Percentiles rank a stretch among this genome's conserved stretches.
phyloP scores from a whole-genome alignment of 2,888 invertebrate species.

The Tenthredo notha region DNA sequence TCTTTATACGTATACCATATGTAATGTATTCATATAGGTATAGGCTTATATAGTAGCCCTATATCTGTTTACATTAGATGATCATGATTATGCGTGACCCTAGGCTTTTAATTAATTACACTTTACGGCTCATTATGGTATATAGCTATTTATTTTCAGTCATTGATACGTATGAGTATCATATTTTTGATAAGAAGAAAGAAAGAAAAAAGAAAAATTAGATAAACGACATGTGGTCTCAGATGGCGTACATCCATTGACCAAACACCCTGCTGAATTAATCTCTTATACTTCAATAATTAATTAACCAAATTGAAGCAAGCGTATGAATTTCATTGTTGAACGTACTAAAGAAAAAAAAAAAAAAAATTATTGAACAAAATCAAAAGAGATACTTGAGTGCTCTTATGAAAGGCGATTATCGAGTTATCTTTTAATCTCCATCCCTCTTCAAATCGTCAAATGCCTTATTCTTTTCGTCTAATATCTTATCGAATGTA shows the following conservation, averaged over 20 bases:
- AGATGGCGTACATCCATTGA: not conserved
- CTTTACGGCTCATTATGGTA: not conserved
- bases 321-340: not conserved
- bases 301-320: not conserved
- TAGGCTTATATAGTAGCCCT: not conserved
- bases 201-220: not conserved
- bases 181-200: not conserved
- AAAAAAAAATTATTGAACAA: no score
- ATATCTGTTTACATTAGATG: not conserved
- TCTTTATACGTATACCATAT: not conserved
- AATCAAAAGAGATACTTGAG: not conserved
- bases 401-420: not conserved
- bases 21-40: not conserved
- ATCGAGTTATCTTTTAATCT: not conserved
- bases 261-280: not conserved
- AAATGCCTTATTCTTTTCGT: not conserved
- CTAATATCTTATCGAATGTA: not conserved
- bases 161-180: not conserved
- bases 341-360: no score
- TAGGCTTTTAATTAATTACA: not conserved
- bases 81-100: not conserved
- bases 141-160: not conserved
- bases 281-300: not conserved
- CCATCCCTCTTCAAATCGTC: not conserved
- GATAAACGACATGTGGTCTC: not conserved